Conservation (phyloP, 2,888 invertebrate species). For the Agrochola macilenta region DNA sequence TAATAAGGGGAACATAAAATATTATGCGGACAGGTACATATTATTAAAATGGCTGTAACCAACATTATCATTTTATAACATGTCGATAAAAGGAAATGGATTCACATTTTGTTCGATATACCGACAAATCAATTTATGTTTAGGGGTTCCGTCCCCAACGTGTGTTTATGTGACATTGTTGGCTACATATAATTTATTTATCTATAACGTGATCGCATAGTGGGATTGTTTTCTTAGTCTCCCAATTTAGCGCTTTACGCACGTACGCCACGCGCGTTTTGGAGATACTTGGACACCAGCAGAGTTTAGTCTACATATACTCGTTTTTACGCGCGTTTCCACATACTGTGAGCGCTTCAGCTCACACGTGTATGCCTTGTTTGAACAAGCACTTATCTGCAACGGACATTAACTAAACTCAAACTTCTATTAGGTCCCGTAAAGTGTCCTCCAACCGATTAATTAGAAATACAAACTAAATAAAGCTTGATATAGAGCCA, state of each 20-base stretch:
- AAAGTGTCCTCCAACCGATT: neutral
- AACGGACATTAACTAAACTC: neutral
- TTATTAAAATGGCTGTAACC: conserved; percentile 6
- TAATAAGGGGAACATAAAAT: neutral
- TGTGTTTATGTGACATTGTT: conserved; percentile 17
- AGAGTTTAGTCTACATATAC: neutral
- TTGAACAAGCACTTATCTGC: neutral
- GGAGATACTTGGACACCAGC: neutral
- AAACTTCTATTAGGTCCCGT: too few relatives aligned
- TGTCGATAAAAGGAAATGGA: conserved; percentile 21
- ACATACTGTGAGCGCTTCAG: neutral
- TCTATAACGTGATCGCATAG: neutral
- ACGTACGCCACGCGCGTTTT: neutral
- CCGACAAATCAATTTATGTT: conserved; percentile 30
- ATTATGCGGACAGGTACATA: too few relatives aligned
- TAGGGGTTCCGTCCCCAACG: neutral
- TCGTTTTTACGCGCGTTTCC: neutral
- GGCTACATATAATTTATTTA: conserved; percentile 15
- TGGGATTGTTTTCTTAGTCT: neutral
- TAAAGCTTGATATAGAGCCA: neutral
- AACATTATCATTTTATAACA: conserved; percentile 16
- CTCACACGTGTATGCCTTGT: neutral
- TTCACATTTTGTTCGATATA: conserved; percentile 7
- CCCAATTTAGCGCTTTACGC: neutral
- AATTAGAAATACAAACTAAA: conserved; percentile 8